Evolutionary conservation across 2,113 vertebrate genomes (phyloP).

Genomic region (Enhydra lutris): DNA sequence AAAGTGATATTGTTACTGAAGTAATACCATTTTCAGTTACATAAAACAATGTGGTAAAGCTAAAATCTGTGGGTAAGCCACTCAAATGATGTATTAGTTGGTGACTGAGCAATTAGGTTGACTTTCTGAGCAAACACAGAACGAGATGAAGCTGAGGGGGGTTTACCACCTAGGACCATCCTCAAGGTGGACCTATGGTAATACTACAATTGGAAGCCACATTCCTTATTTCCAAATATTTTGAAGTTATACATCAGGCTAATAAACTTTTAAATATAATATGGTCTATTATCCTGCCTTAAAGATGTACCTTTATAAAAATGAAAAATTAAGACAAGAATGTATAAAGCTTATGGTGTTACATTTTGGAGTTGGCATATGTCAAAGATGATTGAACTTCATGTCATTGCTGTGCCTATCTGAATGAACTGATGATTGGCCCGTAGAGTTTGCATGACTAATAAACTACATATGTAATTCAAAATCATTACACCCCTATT

Average conservation of each 20-base stretch:
- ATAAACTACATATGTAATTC: background rate
- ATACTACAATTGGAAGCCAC: background rate
- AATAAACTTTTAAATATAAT: background rate
- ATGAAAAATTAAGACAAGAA: background rate
- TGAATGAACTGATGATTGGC: background rate
- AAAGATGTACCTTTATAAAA: background rate
- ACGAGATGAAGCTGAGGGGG: background rate
- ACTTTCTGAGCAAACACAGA: background rate
- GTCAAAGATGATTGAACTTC: background rate
- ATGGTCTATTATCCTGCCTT: background rate
- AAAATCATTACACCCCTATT: background rate
- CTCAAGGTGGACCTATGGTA: too few relatives aligned
- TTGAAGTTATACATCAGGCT: background rate
- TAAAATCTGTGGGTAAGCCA: background rate
- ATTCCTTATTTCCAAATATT: background rate
- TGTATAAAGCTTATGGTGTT: background rate
- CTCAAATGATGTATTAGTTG: background rate
- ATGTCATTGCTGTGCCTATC: background rate
- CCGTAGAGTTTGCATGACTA: background rate
- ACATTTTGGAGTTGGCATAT: background rate
- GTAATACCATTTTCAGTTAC: background rate
- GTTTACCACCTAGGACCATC: background rate
- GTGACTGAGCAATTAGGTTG: background rate
- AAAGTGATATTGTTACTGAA: background rate
- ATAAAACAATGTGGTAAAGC: background rate